A percentile compares a stretch with the other conserved stretches of the same genome.
These are phyloP conservation scores for Colaptes auratus DNA, from an alignment of 2,113 vertebrate species.

Conservation along the genomic window DNA sequence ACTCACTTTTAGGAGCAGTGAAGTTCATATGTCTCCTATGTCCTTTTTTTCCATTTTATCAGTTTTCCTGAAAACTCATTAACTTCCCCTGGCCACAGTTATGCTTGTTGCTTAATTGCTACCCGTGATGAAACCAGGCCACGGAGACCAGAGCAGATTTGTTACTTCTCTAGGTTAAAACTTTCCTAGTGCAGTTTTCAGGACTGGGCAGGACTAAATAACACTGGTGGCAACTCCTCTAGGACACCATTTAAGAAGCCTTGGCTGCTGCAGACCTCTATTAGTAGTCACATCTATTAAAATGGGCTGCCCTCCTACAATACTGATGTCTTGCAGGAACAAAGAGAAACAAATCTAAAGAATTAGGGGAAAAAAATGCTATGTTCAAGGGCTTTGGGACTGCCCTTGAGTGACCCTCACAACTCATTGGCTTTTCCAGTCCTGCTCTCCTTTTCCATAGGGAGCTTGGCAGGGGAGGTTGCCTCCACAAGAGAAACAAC, in stretches of 20 bases:
- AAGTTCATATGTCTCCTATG: not conserved
- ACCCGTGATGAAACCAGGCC: not conserved
- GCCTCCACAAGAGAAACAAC: not conserved
- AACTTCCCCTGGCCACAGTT: not conserved
- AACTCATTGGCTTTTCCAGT: not conserved
- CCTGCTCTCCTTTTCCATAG: not conserved
- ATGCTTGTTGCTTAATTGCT: not conserved
- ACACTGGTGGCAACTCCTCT: not conserved
- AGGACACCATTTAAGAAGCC: not conserved
- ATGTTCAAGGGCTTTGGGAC: not conserved
- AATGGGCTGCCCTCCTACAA: not conserved
- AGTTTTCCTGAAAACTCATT: conserved; percentile 15
- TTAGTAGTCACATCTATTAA: not conserved
- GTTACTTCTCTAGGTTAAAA: not conserved
- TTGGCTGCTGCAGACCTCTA: not conserved
- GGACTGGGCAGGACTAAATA: not conserved
- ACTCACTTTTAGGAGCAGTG: rapidly evolving
- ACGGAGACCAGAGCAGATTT: not conserved
- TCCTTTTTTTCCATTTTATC: not conserved
- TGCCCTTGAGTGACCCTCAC: not conserved
- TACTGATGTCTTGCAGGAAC: not conserved
- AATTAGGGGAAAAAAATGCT: not conserved
- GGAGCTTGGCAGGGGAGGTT: not conserved
- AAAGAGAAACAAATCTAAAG: not conserved
- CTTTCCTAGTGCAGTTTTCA: not conserved